Evolutionary conservation across 23 tunicate genomes (phyloP).

Genomic region (Halocynthia roretzi): DNA sequence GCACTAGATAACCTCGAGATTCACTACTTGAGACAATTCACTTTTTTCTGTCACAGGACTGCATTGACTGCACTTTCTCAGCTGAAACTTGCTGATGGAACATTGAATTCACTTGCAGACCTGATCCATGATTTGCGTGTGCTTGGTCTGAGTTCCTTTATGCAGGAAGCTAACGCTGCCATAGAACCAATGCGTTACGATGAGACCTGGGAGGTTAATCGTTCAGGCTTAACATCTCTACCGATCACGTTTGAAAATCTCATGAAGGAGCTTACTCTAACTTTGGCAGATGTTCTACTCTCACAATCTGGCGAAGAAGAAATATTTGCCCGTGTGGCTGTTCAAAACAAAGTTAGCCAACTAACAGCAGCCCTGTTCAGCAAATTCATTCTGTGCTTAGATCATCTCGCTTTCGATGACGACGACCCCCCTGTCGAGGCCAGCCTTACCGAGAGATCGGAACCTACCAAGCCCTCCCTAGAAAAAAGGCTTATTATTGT

Average conservation of each 20-base stretch:
- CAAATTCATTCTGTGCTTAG: background rate
- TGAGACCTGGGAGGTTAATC: conserved; percentile 17
- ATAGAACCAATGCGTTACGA: background rate
- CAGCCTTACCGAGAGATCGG: background rate
- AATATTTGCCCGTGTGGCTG: conserved; percentile 58
- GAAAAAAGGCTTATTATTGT: conserved; percentile 15
- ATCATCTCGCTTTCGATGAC: conserved; percentile 3
- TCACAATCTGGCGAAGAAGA: conserved; percentile 67
- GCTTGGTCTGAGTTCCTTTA: conserved; percentile 51
- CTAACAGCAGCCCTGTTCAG: conserved; percentile 41
- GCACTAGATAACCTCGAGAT: too few relatives aligned
- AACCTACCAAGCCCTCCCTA: background rate
- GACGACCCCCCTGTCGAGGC: background rate
- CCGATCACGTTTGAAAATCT: conserved; percentile 15
- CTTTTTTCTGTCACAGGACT: conserved; percentile 32
- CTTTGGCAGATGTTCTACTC: conserved; percentile 44
- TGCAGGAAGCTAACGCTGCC: conserved; percentile 56
- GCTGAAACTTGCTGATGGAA: conserved; percentile 53
- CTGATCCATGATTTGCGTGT: conserved; percentile 73
- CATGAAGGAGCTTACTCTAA: conserved; percentile 24
- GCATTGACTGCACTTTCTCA: conserved; percentile 41
- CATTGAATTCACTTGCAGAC: conserved; percentile 50
- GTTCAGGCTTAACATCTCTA: conserved; percentile 11
- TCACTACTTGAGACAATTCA: too few relatives aligned
- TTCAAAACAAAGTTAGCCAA: conserved; percentile 53